Evolutionary conservation across 2,797 vertebrate genomes (phyloP), one percentile per base, ranked within the genome.

Genomic region (Smutsia gigantea): DNA sequence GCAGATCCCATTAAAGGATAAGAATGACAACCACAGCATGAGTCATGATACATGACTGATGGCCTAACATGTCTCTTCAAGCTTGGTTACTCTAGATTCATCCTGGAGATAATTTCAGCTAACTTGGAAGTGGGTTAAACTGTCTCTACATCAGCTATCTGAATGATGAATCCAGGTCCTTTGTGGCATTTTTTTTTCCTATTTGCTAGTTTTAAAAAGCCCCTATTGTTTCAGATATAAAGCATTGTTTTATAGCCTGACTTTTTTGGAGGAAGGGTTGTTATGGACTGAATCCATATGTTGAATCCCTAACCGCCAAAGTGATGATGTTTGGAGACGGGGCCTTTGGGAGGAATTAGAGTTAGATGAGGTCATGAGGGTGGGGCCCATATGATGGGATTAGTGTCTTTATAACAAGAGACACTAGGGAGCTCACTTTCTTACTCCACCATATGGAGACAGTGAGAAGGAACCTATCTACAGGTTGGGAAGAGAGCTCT

Each of bases 1-100:
- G 95, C 97, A 97, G 93, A 88, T 91, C 49, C 63, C 74, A 94
- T 95, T 92, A 95, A 83, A 96, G 93, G 92, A 51, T 92, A 90
- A 95, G 87, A 87, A 91, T 68, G 74, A 96, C 92, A 96, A 39
- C 63, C 51, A 6, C 10, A 82, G 74, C 37, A 53, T 97, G 96
- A 97, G 94, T 97, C 97, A 97, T 96, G 88, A 94, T 81, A n/a
- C 7, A 64, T 90, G 86, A 59, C 84, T 18, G 9, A 51, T 63
- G 88, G 59, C 27, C 69, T 59, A 46, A 90, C 93, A 68, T 69
- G 90, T 94, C 74, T 93, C 42, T 96, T 95, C 87, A 84, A 78
- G 87, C 46, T 66, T 79, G 37, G n/a, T 94, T 89, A 86, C 82
- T 88, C 82, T 84, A 82, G 23, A 90, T 93, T 94, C 79, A 63